Base-by-base conservation (phyloP, 2,888 invertebrate genomes). In the Diaperis boleti region DNA sequence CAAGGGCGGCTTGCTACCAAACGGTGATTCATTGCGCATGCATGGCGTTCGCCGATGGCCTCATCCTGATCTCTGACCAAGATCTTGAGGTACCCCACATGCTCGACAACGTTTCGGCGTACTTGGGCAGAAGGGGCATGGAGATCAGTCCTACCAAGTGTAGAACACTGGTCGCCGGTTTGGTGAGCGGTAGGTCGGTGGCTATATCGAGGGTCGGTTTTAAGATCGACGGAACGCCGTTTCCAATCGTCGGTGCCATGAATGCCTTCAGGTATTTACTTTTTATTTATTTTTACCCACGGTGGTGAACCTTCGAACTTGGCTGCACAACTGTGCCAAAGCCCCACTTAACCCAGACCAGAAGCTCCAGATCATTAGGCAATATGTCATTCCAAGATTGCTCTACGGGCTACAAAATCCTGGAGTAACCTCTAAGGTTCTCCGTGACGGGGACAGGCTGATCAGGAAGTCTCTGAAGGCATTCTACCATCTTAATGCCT, bases 321-420 rank as follows among this genome's bases (percentile, higher is more conserved):
- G 49, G 60, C 1, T 70, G 70, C 1, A 55, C 64, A 0, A 22
- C 22, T 1, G 66, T 67, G 44, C 70, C 69, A 0, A 45, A 45
- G 75, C 78, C 0, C 78, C 79, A 0, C 69, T 82, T 0, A 81
- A 81, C 59, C 82, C 81, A 0, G 76, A 80, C 35, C 82, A 82
- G 65, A 74, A 79, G 55, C 29, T 67, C n/a, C n/a, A n/a, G n/a
- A n/a, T 20, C 6, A 6, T 20, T 20, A 4, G 20, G 20, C 6
- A 6, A 79, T 70, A 76, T 61, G 61, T 82, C 1, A 56, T 82
- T 0, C 81, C 81, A 1, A 64, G 73, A 1, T 68, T 76, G 7
- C 54, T 73, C 7, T 79, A 82, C 65, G 69, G 72, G 0, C 59
- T 82, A 0, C 79, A 80, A 33, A 65, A 76, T 0, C 76, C 77